These are phyloP conservation scores for Platanista minor DNA, from an alignment of 2,113 vertebrate genomes.

Conservation along the genomic window DNA sequence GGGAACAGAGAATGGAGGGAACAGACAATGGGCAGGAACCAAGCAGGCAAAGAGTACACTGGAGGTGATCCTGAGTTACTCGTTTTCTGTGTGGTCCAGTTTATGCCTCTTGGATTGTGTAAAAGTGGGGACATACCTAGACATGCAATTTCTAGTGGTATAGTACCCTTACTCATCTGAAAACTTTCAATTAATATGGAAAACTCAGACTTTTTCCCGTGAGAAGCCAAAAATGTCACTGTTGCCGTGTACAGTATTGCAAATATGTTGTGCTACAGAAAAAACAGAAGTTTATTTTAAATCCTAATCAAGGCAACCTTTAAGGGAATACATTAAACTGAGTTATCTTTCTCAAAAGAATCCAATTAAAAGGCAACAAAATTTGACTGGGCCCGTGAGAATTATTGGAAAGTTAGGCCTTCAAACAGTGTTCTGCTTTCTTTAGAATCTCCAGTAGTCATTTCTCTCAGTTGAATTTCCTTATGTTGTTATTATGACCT, in stretches of 20 bases:
- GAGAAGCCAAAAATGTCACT: background rate
- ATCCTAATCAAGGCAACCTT: background rate
- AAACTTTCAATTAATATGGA: background rate
- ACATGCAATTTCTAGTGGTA: background rate
- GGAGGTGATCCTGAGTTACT: background rate
- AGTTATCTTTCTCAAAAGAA: conserved; percentile 35
- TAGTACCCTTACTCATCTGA: background rate
- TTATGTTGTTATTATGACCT: conserved; percentile 20
- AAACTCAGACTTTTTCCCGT: background rate
- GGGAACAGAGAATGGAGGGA: background rate
- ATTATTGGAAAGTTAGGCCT: background rate
- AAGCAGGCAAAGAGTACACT: background rate
- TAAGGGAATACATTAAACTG: background rate
- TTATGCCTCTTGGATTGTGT: background rate
- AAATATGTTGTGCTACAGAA: background rate
- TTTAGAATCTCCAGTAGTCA: background rate
- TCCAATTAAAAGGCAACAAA: background rate
- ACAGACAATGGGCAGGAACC: background rate
- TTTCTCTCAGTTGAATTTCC: conserved; percentile 41
- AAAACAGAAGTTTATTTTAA: background rate
- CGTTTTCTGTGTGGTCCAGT: background rate
- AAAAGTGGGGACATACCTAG: background rate
- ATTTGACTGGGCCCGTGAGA: background rate
- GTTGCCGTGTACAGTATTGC: background rate
- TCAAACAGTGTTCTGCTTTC: background rate